A percentile compares a stretch with the other conserved stretches of the same genome.
Evolutionary conservation across 2,797 vertebrate genomes (phyloP).

Genomic region (Acanthornis magna): DNA sequence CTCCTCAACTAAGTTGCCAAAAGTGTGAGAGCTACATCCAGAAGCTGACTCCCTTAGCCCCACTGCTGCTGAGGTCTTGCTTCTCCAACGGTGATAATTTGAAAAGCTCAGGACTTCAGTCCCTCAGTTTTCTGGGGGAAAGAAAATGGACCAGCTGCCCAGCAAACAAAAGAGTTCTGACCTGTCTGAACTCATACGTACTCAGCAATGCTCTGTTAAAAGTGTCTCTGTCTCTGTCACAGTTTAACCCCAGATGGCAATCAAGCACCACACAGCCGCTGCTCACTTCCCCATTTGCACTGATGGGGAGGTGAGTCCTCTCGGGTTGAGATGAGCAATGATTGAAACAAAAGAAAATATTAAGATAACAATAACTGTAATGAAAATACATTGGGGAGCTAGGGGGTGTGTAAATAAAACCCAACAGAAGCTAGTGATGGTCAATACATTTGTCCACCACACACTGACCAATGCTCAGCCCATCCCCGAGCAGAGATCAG

Average conservation of each 20-base stretch:
- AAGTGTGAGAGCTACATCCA: not conserved
- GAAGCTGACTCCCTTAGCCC: not conserved
- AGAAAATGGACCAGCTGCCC: not conserved
- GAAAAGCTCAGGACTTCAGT: not conserved
- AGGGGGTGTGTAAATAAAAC: not conserved
- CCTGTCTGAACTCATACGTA: not conserved
- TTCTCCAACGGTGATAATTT: not conserved
- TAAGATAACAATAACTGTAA: not conserved
- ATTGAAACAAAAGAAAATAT: not conserved
- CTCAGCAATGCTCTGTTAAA: not conserved
- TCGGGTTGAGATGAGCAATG: not conserved
- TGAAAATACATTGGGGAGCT: not conserved
- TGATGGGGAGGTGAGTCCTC: fast-evolving
- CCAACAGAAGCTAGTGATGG: not conserved
- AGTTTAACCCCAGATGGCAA: not conserved
- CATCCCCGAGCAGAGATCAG: not conserved
- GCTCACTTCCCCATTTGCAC: not conserved
- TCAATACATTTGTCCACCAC: not conserved
- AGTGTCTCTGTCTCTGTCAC: not conserved
- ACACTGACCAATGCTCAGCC: not conserved
- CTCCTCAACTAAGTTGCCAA: not conserved
- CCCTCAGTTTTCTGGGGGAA: not conserved
- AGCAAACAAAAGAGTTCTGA: not conserved
- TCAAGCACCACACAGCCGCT: not conserved
- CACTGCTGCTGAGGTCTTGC: not conserved